Evolutionary conservation across 1,140 invertebrate species (phyloP).

Genomic region (Oryctes rhinoceros): DNA sequence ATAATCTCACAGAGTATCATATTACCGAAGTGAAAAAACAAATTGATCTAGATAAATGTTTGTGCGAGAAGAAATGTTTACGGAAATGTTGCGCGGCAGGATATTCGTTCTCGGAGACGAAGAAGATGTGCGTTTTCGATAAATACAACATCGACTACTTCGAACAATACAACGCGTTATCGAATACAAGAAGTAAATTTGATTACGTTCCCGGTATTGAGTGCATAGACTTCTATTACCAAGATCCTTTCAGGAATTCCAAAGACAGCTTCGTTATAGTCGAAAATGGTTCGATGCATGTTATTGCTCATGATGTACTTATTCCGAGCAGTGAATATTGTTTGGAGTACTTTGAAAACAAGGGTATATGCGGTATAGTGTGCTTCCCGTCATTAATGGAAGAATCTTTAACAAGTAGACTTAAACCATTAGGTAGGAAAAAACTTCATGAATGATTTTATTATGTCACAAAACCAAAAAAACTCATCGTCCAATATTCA

Average conservation of each 20-base stretch:
- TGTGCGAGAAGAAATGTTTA: background rate
- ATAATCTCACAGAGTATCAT: background rate
- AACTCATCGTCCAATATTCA: too few relatives aligned
- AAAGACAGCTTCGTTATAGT: background rate
- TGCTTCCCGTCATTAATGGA: background rate
- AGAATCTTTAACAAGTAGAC: background rate
- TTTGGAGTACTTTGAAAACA: slow-evolving; percentile 20
- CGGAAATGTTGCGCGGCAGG: slow-evolving; percentile 20
- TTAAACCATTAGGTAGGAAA: slow-evolving; percentile 23
- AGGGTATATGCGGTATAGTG: slow-evolving; percentile 19
- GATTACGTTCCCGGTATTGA: slow-evolving; percentile 2
- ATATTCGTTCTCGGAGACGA: slow-evolving; percentile 4
- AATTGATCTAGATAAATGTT: background rate
- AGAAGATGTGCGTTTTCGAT: background rate
- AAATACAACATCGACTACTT: background rate
- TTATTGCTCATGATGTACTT: background rate
- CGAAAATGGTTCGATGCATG: background rate
- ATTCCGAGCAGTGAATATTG: background rate
- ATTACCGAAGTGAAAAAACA: background rate
- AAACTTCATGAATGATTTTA: too few relatives aligned
- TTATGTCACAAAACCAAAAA: too few relatives aligned
- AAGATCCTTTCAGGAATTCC: background rate
- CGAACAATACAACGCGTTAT: background rate
- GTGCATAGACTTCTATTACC: background rate
- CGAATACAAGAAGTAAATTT: background rate